Conservation (phyloP, 2,797 vertebrate genomes). For the Manis javanica region DNA sequence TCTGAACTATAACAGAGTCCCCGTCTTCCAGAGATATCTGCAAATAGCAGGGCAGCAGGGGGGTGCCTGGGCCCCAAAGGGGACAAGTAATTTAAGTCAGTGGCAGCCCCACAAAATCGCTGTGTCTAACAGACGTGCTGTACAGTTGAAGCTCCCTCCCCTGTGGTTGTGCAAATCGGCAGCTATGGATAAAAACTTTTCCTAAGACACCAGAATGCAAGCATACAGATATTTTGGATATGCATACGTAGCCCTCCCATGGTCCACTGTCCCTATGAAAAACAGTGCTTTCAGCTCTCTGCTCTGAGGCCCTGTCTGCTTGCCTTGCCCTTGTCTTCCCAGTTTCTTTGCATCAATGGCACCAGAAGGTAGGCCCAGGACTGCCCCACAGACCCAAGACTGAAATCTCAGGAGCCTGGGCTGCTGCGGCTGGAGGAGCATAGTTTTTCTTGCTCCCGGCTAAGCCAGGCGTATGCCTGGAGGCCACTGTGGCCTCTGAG, state of each 20-base stretch:
- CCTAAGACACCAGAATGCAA: not conserved
- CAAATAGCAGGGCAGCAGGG: not conserved
- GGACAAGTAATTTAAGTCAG: not conserved
- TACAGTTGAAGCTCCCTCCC: not conserved
- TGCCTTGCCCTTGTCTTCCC: not conserved
- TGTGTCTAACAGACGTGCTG: not conserved
- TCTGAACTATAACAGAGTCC: slow-evolving; percentile 59
- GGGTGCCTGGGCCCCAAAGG: not conserved
- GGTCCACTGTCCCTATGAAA: not conserved
- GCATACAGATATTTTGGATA: not conserved
- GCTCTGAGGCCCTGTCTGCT: not conserved
- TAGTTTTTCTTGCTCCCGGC: not conserved
- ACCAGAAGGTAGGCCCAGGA: no score
- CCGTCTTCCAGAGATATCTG: not conserved
- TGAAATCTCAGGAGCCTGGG: not conserved
- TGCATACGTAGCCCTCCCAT: not conserved
- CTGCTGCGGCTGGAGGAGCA: not conserved
- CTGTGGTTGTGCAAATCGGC: not conserved
- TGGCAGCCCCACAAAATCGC: rapidly evolving
- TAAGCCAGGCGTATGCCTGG: not conserved
- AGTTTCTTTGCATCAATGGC: not conserved
- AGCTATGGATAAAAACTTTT: not conserved
- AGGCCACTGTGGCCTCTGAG: not conserved
- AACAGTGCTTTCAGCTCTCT: not conserved
- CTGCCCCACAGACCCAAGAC: not conserved